These are phyloP conservation scores for Cochlearius cochlearius DNA, from an alignment of 2,113 vertebrate species.

Conservation along the genomic window DNA sequence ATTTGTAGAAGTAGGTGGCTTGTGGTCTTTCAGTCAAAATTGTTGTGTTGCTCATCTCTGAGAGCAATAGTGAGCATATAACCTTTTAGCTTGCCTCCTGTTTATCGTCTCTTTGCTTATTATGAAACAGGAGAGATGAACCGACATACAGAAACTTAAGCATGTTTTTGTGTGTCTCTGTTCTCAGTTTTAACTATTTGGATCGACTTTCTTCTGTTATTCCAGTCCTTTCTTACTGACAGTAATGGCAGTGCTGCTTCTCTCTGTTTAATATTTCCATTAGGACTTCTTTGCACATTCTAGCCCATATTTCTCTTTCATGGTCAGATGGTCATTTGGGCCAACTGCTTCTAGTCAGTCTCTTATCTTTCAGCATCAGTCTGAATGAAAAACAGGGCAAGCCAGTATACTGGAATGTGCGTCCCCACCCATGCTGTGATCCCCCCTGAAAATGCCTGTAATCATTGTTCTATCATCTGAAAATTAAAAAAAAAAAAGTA, in stretches of 20 bases:
- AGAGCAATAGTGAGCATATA: neutral
- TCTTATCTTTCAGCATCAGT: neutral
- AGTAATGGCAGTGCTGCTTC: neutral
- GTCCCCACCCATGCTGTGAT: neutral
- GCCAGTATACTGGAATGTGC: neutral
- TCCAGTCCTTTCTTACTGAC: neutral
- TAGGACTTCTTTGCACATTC: neutral
- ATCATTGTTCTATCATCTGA: neutral
- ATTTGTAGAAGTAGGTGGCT: neutral
- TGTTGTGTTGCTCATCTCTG: neutral
- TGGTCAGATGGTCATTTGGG: constrained; percentile 17
- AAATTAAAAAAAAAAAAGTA: neutral
- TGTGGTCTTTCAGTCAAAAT: neutral
- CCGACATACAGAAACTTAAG: neutral
- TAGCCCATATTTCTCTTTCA: neutral
- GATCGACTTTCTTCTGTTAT: neutral
- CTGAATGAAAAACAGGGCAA: neutral
- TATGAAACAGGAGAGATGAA: neutral
- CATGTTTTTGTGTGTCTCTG: neutral
- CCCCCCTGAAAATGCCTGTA: neutral
- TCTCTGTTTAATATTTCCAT: neutral
- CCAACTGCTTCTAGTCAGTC: neutral
- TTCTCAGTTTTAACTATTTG: neutral
- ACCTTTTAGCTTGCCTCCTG: neutral
- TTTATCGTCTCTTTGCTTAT: neutral